Conservation (phyloP, 2,888 invertebrate species). For the Mimas tiliae region DNA sequence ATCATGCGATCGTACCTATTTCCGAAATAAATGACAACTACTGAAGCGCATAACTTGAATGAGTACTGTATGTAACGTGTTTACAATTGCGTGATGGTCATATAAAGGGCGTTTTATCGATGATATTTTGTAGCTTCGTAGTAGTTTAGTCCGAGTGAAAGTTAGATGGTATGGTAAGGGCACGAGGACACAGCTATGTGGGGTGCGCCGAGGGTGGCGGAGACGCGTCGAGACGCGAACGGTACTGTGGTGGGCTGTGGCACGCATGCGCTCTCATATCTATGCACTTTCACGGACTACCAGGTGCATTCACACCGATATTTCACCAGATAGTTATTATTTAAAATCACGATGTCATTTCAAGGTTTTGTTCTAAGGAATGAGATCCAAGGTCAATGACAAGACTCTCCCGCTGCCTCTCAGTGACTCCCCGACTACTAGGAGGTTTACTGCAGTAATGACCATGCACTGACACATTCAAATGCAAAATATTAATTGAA, state of each 20-base stretch:
- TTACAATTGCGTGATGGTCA: conserved; percentile 5
- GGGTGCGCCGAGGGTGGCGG: conserved; percentile 53
- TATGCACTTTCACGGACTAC: conserved; percentile 30
- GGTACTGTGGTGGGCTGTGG: conserved; percentile 22
- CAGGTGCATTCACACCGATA: conserved; percentile 36
- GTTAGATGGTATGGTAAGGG: conserved; percentile 74
- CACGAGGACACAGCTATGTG: conserved; percentile 69
- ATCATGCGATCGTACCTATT: too few relatives aligned
- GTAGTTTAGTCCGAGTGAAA: conserved; percentile 66
- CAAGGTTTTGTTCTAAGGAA: not conserved
- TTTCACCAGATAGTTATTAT: conserved; percentile 2
- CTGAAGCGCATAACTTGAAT: not conserved
- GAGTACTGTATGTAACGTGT: not conserved
- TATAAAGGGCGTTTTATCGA: conserved; percentile 36
- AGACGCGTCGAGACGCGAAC: conserved; percentile 31
- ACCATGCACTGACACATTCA: too few relatives aligned
- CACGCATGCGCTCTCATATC: conserved; percentile 59
- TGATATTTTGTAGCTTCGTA: conserved; percentile 41
- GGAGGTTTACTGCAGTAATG: too few relatives aligned
- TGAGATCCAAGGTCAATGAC: too few relatives aligned
- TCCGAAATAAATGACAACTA: not conserved
- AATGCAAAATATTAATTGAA: too few relatives aligned
- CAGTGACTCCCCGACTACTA: too few relatives aligned
- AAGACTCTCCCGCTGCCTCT: too few relatives aligned
- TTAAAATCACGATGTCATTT: not conserved